These are phyloP conservation scores for Cebus imitator DNA, from an alignment of 2,113 vertebrate genomes.

Conservation along the genomic window DNA sequence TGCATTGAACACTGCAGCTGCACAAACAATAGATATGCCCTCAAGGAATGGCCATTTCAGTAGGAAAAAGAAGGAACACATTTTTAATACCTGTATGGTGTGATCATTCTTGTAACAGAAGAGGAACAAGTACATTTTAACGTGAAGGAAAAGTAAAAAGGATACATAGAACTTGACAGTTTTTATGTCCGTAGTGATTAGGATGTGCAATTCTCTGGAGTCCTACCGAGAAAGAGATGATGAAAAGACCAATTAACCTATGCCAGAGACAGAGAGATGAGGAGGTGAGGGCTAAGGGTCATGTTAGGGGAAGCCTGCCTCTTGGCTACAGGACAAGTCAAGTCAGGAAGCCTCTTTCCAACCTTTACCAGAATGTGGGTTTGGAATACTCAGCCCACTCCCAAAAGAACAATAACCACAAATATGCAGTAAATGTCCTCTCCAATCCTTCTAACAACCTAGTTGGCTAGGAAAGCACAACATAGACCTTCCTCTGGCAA, in stretches of 20 bases:
- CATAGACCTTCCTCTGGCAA: not conserved
- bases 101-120: not conserved
- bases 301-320: fast-evolving
- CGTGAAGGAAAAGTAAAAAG: not conserved
- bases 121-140: fast-evolving
- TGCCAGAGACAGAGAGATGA: not conserved
- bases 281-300: not conserved
- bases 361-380: not conserved
- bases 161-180: not conserved
- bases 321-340: not conserved
- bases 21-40: not conserved
- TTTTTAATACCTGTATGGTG: not conserved
- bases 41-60: not conserved
- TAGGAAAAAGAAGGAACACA: not conserved
- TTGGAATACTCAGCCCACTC: not conserved
- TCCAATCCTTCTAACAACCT: not conserved
- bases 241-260: not conserved
- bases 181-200: not conserved
- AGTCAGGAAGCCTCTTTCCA: not conserved
- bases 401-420: not conserved
- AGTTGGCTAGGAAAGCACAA: not conserved
- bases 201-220: not conserved
- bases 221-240: not conserved
- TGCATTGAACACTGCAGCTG: not conserved
- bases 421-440: not conserved